phyloP scores from a whole-genome alignment of 1,140 invertebrate genomes.

The Bemisia tabaci region DNA sequence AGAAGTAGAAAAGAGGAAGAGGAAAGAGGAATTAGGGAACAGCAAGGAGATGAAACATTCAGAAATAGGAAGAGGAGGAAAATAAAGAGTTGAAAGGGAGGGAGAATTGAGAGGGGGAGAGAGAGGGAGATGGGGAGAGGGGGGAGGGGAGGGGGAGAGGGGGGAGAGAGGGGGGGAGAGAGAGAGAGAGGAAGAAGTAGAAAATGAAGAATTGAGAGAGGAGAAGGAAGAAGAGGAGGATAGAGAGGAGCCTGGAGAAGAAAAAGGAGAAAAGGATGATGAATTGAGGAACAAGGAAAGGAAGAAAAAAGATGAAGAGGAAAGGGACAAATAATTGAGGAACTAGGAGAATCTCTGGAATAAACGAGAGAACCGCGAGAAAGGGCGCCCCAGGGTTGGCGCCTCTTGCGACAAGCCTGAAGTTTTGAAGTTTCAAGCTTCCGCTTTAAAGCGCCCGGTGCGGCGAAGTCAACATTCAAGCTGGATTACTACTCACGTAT shows the following conservation, averaged over 20 bases:
- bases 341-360: too few relatives aligned
- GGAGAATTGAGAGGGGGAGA: not conserved
- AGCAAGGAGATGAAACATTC: not conserved
- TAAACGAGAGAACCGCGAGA: too few relatives aligned
- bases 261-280: not conserved
- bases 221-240: not conserved
- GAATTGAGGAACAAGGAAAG: too few relatives aligned
- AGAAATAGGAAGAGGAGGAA: not conserved
- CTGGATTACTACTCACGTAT: too few relatives aligned
- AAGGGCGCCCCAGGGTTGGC: too few relatives aligned
- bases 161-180: not conserved
- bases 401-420: not conserved
- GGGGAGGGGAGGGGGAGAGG: not conserved
- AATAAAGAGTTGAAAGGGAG: not conserved
- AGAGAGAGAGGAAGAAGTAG: not conserved
- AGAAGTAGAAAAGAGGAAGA: not conserved
- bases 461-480: too few relatives aligned
- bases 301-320: too few relatives aligned
- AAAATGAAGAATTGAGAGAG: not conserved
- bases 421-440: not conserved
- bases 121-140: not conserved
- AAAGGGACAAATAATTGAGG: too few relatives aligned
- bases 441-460: too few relatives aligned
- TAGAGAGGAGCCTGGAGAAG: not conserved
- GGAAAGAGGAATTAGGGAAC: not conserved